Evolutionary conservation across 2,888 invertebrate species (phyloP).

Genomic region (Rhynchonema sp.): DNA sequence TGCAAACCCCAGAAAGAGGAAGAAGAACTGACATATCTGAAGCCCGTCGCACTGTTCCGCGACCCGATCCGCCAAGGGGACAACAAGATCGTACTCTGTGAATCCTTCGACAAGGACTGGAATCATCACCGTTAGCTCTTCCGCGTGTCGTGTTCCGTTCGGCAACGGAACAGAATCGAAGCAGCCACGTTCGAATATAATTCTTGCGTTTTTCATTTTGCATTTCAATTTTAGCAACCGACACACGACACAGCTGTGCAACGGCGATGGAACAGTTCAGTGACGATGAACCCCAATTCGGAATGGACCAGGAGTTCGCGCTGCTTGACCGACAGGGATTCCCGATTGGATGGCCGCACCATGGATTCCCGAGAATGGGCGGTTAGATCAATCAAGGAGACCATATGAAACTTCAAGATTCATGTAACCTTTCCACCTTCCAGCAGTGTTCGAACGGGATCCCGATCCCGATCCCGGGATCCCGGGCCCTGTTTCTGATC

Average conservation of each 20-base stretch:
- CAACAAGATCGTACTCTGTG: slow-evolving; percentile 72
- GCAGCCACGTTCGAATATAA: too few species aligned
- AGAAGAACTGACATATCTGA: background rate
- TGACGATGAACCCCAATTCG: slow-evolving; percentile 36
- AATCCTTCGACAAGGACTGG: slow-evolving; percentile 32
- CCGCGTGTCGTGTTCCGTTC: too few species aligned
- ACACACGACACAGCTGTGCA: slow-evolving; percentile 32
- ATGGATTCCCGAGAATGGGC: slow-evolving; percentile 25
- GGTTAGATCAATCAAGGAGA: background rate
- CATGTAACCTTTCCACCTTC: too few species aligned
- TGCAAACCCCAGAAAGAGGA: background rate
- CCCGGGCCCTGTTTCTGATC: too few species aligned
- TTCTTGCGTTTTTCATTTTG: too few species aligned
- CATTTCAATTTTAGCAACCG: too few species aligned
- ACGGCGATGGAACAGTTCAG: slow-evolving; percentile 33
- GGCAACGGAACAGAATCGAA: too few species aligned
- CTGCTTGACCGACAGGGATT: slow-evolving; percentile 35
- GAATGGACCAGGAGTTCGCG: slow-evolving; percentile 40
- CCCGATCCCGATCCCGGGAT: too few species aligned
- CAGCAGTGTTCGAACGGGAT: too few species aligned
- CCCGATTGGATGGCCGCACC: slow-evolving; percentile 29
- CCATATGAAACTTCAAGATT: too few species aligned
- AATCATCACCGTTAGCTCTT: too few species aligned
- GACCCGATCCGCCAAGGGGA: slow-evolving; percentile 46
- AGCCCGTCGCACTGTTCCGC: slow-evolving; percentile 64